A percentile compares a stretch with the other conserved stretches of the same genome.
Evolutionary conservation across 2,113 vertebrate species (phyloP).

Genomic region (Chionomys nivalis): DNA sequence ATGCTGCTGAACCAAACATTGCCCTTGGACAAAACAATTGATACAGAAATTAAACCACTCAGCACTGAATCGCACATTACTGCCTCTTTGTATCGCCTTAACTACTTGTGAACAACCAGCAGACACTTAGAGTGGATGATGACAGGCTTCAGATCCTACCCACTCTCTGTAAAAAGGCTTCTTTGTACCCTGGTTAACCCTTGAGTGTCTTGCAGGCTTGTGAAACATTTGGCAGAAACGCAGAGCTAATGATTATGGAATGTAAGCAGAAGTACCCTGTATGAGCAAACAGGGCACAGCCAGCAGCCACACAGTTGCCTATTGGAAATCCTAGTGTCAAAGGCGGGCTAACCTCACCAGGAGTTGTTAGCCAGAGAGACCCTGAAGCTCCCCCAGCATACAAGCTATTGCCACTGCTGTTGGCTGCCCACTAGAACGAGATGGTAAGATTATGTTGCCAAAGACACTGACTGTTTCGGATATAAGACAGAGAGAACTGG

Average conservation of each 20-base stretch:
- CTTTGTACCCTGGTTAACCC: background rate
- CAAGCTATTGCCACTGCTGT: background rate
- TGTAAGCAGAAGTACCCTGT: background rate
- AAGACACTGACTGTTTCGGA: background rate
- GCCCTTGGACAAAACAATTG: background rate
- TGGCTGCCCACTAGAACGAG: background rate
- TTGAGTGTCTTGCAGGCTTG: background rate
- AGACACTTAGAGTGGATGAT: background rate
- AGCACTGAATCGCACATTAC: background rate
- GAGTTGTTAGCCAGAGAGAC: background rate
- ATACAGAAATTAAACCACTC: background rate
- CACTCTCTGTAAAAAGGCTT: background rate
- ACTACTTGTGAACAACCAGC: background rate
- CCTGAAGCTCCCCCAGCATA: background rate
- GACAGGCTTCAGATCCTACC: background rate
- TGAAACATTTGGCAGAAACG: background rate
- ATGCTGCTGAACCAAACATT: background rate
- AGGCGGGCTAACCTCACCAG: background rate
- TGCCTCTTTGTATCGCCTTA: background rate
- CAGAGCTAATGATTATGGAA: background rate
- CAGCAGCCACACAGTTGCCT: background rate
- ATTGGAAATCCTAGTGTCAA: background rate
- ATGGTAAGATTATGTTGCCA: background rate
- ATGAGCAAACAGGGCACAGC: background rate
- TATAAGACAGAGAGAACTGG: background rate